Percentiles rank a stretch among this genome's conserved stretches.
These are phyloP conservation scores for Agrochola macilenta DNA, from an alignment of 2,888 invertebrate genomes.

Conservation along the genomic window DNA sequence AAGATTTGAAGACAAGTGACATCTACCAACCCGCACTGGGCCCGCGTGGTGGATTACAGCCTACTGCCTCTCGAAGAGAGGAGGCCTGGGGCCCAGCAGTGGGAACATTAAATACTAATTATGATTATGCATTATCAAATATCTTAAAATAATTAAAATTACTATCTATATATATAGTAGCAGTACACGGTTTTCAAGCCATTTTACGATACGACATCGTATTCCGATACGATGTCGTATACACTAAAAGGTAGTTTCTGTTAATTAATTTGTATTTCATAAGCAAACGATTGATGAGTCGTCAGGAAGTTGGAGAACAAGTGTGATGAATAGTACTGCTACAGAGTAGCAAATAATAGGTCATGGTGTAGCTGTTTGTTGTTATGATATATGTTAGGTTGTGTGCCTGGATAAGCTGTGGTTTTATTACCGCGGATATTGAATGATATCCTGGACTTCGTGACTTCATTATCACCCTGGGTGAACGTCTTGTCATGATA, in stretches of 20 bases:
- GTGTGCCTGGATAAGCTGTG: background rate
- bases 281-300: constrained; percentile 73
- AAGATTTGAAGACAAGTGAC: too few species aligned
- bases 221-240: background rate
- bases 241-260: constrained; percentile 41
- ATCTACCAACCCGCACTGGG: too few species aligned
- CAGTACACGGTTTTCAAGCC: background rate
- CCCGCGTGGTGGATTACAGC: too few species aligned
- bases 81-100: too few species aligned
- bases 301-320: constrained; percentile 51
- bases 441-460: too few species aligned
- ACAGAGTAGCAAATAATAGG: constrained; percentile 9
- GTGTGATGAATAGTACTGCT: constrained; percentile 51
- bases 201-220: background rate
- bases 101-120: too few species aligned
- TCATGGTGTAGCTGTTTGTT: constrained; percentile 25
- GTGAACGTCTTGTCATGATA: too few species aligned
- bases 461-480: too few species aligned
- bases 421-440: background rate
- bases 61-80: too few species aligned
- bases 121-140: too few species aligned
- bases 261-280: constrained; percentile 79
- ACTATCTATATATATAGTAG: background rate
- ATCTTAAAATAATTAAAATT: background rate
- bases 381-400: background rate